These are phyloP conservation scores for Aplodontia rufa DNA, from an alignment of 2,113 vertebrate species.

Conservation along the genomic window DNA sequence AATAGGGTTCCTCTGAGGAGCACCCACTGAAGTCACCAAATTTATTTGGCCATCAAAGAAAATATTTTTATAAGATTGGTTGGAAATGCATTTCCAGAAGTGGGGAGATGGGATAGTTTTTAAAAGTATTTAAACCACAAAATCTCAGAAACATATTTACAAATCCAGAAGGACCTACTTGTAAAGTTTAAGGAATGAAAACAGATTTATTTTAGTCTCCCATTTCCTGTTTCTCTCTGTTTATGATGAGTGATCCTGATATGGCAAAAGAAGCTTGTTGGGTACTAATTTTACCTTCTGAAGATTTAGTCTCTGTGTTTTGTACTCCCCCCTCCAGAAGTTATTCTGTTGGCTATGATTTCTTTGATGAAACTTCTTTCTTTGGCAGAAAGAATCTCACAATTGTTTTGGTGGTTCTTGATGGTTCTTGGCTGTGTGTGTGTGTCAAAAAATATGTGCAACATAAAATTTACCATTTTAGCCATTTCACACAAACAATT, in stretches of 20 bases:
- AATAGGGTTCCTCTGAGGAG: neutral
- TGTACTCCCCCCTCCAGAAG: neutral
- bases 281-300: conserved; percentile 14
- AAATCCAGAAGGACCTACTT: neutral
- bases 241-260: neutral
- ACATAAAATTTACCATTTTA: neutral
- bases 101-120: neutral
- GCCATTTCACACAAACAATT: neutral
- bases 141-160: neutral
- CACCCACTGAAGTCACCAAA: neutral
- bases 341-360: neutral
- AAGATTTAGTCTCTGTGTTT: conserved; percentile 19
- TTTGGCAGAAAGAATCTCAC: neutral
- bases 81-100: neutral
- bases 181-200: neutral
- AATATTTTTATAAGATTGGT: neutral
- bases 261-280: neutral
- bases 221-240: conserved; percentile 41
- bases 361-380: neutral
- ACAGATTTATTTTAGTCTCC: conserved; percentile 25
- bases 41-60: neutral
- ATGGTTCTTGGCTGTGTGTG: neutral
- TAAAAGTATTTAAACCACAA: neutral
- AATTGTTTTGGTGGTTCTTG: neutral
- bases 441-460: neutral